These are phyloP conservation scores for Falcunculus frontatus DNA, from an alignment of 2,113 vertebrate species.

Conservation along the genomic window DNA sequence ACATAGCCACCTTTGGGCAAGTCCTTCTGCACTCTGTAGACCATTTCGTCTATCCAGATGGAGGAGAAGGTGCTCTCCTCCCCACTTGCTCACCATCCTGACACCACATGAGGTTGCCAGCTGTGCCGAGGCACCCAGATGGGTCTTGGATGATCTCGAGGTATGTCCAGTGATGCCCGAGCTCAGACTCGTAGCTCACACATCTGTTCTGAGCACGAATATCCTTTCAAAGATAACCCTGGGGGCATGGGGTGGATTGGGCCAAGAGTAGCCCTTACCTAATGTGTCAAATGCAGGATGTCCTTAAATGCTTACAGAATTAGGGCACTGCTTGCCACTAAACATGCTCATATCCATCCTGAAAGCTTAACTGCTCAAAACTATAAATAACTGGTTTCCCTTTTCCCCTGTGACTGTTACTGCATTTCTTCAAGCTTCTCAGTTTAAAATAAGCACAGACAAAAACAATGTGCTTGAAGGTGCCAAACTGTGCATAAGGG, in stretches of 20 bases:
- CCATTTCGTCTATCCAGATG: not conserved
- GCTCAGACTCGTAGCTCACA: fast-evolving
- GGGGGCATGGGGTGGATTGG: not conserved
- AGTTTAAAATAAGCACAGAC: not conserved
- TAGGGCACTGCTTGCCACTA: not conserved
- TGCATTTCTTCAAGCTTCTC: not conserved
- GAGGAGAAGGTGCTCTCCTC: not conserved
- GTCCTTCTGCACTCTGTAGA: not conserved
- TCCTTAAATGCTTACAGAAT: not conserved
- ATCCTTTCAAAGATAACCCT: not conserved
- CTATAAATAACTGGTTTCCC: not conserved
- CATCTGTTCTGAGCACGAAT: not conserved
- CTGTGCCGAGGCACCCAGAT: not conserved
- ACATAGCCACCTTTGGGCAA: not conserved
- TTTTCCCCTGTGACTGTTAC: not conserved
- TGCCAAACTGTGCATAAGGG: not conserved
- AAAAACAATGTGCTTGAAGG: not conserved
- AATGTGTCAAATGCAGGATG: fast-evolving
- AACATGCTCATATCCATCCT: not conserved
- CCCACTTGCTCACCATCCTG: fast-evolving
- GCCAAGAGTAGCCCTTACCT: not conserved
- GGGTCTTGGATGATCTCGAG: not conserved
- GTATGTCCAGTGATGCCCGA: fast-evolving
- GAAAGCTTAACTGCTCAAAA: not conserved
- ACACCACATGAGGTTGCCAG: not conserved